phyloP scores from a whole-genome alignment of 2,113 vertebrate genomes.

The Macquaria australasica region DNA sequence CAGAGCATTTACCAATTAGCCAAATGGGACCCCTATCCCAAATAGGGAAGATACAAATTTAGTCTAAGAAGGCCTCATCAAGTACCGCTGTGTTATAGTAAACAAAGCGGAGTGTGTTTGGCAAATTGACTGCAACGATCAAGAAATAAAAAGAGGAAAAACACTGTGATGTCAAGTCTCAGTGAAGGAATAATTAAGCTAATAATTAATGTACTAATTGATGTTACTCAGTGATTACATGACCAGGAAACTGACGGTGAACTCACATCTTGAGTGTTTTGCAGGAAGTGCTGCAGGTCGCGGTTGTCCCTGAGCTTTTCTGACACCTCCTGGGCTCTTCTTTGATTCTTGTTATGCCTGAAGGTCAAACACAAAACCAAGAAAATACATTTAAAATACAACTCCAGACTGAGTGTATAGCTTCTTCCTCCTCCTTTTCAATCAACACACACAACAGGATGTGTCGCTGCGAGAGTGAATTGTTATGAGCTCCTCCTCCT shows the following conservation, averaged over 20 bases:
- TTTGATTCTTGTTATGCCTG: conserved; percentile 85
- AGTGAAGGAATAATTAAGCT: conserved; percentile 22
- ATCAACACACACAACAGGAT: conserved; percentile 15
- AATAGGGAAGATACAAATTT: conserved; percentile 14
- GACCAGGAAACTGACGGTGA: conserved; percentile 22
- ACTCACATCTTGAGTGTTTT: conserved; percentile 95
- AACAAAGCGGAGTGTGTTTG: conserved; percentile 15
- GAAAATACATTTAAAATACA: conserved; percentile 22
- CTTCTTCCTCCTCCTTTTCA: neutral
- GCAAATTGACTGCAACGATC: conserved; percentile 30
- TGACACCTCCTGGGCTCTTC: conserved; percentile 86
- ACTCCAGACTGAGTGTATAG: neutral
- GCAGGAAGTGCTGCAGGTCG: conserved; percentile 93
- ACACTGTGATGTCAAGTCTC: conserved; percentile 13
- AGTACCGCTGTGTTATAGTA: neutral
- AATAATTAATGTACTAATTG: conserved; percentile 14
- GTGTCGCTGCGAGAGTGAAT: neutral
- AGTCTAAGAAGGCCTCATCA: neutral
- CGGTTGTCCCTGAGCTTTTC: conserved; percentile 90
- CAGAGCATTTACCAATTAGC: conserved; percentile 49
- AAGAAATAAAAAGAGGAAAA: conserved; percentile 23
- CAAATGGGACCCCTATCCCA: conserved; percentile 39
- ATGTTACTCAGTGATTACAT: conserved; percentile 1
- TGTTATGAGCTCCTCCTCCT: conserved; percentile 13
- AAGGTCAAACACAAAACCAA: conserved; percentile 44